Evolutionary conservation across 2,888 invertebrate species (phyloP).

Genomic region (Leptinotarsa haldemani): DNA sequence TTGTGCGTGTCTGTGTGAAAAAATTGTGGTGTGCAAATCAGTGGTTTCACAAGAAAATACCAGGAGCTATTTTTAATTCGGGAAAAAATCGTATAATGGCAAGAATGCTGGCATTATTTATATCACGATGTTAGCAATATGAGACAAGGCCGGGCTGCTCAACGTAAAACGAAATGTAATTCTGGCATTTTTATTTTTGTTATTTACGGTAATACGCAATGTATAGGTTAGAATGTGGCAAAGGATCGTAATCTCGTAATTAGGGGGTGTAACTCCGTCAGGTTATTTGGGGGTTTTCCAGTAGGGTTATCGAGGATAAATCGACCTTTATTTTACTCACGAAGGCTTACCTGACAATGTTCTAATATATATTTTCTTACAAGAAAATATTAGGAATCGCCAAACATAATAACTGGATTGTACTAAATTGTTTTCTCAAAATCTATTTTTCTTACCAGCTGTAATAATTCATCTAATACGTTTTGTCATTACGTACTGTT

Average conservation of each 20-base stretch:
- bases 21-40: slow-evolving; percentile 28
- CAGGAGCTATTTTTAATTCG: slow-evolving; percentile 46
- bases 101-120: slow-evolving; percentile 51
- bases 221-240: slow-evolving; percentile 9
- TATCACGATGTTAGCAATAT: slow-evolving; percentile 64
- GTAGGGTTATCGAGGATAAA: neutral
- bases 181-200: slow-evolving; percentile 28
- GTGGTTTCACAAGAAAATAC: slow-evolving; percentile 34
- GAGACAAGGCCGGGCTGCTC: slow-evolving; percentile 70
- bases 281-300: slow-evolving; percentile 11
- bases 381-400: neutral
- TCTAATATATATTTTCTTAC: too few species aligned
- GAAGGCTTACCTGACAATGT: neutral
- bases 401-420: neutral
- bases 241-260: slow-evolving; percentile 39
- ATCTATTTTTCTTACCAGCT: too few species aligned
- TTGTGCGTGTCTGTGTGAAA: slow-evolving; percentile 20
- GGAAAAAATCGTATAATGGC: slow-evolving; percentile 57
- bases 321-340: neutral
- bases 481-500: too few species aligned
- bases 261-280: slow-evolving; percentile 36
- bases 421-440: too few species aligned
- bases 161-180: slow-evolving; percentile 70
- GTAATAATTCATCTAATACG: too few species aligned
- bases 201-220: neutral